Base-by-base conservation (phyloP, 2,888 invertebrate species). In the Esperia sulphurella region DNA sequence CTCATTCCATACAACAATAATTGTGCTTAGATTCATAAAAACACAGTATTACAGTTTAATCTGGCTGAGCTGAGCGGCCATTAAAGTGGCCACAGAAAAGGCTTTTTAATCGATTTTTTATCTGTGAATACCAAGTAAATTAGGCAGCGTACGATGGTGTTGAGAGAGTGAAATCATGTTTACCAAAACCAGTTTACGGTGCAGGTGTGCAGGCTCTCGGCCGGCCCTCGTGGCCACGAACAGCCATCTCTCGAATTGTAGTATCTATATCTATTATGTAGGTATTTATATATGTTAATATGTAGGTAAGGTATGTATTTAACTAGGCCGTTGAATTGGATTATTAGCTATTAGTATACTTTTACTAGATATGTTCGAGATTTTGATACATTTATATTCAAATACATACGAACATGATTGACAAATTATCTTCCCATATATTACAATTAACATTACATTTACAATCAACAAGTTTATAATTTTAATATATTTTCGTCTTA, bases 131-230 rank as follows among this genome's bases (percentile, higher is more conserved):
- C 43, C 31, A 8, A 52, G 53, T 55, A 61, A 60, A 61, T 63
- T 58, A 61, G 57, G 53, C 58, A 54, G 53, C 54, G 48, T 9
- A 29, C 13, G 38, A 28, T 13, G 43, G 46, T 43, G 50, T 45
- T 48, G 47, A 47, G 50, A 51, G 50, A 86, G 86, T 82, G 83
- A 86, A 87, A 87, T 83, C 83, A 74, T 83, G 83, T 86, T 83
- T 73, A 60, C 65, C 59, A 61, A 66, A 81, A 86, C 87, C 83
- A 79, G 87, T 88, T 83, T 68, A 3, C 50, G 63, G 70, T 80
- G 85, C 87, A 88, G 87, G 87, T 87, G 87, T 79, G 80, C 75
- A 51, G 54, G 50, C 35, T 9, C 31, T 21, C 21, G 56, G 48
- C 49, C 52, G 51, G 52, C 55, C 39, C 14, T 1, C 39, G 39